Conservation (phyloP, 2,888 invertebrate species). For the Rhyacophila evoluta region DNA sequence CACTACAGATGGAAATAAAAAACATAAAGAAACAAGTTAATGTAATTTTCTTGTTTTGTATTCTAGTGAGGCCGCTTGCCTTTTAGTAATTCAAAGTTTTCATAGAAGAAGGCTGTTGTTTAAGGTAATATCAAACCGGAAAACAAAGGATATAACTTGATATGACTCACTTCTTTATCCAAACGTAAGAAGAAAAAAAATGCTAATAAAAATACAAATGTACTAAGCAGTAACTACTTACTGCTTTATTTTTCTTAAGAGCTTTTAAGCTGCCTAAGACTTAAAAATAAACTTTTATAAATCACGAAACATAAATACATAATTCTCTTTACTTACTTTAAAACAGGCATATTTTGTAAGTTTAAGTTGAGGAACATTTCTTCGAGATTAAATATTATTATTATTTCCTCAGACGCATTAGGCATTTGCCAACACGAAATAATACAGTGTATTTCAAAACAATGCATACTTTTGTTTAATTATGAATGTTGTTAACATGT, state of each 20-base stretch:
- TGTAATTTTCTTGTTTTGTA: neutral
- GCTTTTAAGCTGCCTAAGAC: neutral
- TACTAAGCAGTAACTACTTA: neutral
- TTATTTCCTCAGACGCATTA: too few species aligned
- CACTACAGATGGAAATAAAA: neutral
- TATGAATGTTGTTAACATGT: too few species aligned
- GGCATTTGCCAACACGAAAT: too few species aligned
- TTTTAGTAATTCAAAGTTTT: constrained; percentile 19
- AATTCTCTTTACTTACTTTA: too few species aligned
- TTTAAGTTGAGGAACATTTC: too few species aligned
- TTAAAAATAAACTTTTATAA: too few species aligned
- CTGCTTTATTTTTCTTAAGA: neutral
- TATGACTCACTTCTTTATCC: neutral
- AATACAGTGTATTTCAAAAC: too few species aligned
- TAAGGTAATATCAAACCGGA: neutral
- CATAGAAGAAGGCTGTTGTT: neutral
- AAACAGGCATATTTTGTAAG: too few species aligned
- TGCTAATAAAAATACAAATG: neutral
- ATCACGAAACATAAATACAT: too few species aligned
- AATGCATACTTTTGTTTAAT: too few species aligned
- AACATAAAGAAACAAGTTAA: neutral
- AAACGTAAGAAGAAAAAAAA: neutral
- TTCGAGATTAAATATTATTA: too few species aligned
- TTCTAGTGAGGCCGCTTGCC: neutral
- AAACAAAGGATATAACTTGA: constrained; percentile 9